These are phyloP conservation scores for Trididemnum miniatum DNA, from an alignment of 23 tunicate genomes.

Conservation along the genomic window DNA sequence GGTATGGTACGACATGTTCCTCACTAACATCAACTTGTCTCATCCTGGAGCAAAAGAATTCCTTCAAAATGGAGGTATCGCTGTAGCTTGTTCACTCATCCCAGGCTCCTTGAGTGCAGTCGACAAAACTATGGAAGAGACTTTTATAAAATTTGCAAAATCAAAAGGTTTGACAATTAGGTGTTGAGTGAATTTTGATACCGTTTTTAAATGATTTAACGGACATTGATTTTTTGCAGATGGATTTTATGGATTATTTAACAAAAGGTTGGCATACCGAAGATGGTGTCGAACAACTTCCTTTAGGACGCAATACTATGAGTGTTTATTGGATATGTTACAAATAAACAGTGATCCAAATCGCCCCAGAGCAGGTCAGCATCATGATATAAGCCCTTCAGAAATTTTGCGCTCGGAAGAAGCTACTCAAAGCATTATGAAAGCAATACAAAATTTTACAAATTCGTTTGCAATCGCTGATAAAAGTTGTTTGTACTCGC, in stretches of 20 bases:
- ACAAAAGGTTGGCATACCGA: neutral
- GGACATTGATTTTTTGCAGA: neutral
- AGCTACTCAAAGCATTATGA: neutral
- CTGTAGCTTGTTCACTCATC: neutral
- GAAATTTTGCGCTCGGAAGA: neutral
- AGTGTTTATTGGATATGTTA: neutral
- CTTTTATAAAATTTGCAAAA: slow-evolving; percentile 11
- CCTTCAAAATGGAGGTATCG: neutral
- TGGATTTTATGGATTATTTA: neutral
- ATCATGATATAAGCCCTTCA: neutral
- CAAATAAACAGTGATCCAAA: neutral
- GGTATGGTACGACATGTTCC: neutral
- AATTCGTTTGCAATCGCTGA: neutral
- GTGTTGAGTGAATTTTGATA: neutral
- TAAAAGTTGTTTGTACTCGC: neutral
- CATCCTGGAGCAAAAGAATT: slow-evolving; percentile 5
- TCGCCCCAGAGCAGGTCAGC: neutral
- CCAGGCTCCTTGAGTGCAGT: neutral
- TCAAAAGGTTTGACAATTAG: neutral
- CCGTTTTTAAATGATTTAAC: neutral
- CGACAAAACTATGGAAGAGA: slow-evolving; percentile 7
- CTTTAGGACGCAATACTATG: neutral
- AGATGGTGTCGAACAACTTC: neutral
- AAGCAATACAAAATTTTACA: neutral
- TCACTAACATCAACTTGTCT: neutral